These are phyloP conservation scores for Steinernema khuongi DNA, from an alignment of 1,140 invertebrate species.

Conservation along the genomic window DNA sequence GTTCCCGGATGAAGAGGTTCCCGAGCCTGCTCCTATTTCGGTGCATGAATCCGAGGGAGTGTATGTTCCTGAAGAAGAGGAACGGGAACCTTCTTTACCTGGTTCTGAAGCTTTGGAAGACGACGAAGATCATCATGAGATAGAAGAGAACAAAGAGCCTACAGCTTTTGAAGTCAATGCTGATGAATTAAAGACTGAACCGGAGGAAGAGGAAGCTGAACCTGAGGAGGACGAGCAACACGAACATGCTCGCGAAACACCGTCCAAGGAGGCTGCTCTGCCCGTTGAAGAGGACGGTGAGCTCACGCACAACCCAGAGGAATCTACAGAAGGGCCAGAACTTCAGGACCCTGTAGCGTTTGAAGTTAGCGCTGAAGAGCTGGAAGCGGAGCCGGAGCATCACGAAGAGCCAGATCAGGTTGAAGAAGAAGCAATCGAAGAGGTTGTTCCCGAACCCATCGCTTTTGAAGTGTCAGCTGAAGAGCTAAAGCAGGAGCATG, in stretches of 20 bases:
- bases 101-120: neutral
- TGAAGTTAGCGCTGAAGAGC: neutral
- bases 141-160: neutral
- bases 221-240: too few relatives aligned
- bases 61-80: neutral
- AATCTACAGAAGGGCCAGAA: too few relatives aligned
- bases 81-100: neutral
- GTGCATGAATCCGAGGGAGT: neutral
- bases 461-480: too few relatives aligned
- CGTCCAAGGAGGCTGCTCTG: too few relatives aligned
- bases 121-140: neutral
- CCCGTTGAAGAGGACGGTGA: too few relatives aligned
- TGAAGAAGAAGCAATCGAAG: too few relatives aligned
- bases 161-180: neutral
- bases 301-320: too few relatives aligned
- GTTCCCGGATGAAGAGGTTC: neutral
- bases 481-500: too few relatives aligned
- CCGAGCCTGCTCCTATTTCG: too few relatives aligned
- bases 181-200: neutral
- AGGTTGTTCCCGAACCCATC: too few relatives aligned
- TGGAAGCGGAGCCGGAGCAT: neutral
- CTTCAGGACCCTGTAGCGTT: too few relatives aligned
- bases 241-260: too few relatives aligned
- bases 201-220: neutral
- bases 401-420: neutral